A percentile compares a stretch with the other conserved stretches of the same genome.
These are phyloP conservation scores for Oenanthe melanoleuca DNA, from an alignment of 2,113 vertebrate genomes.

Conservation along the genomic window DNA sequence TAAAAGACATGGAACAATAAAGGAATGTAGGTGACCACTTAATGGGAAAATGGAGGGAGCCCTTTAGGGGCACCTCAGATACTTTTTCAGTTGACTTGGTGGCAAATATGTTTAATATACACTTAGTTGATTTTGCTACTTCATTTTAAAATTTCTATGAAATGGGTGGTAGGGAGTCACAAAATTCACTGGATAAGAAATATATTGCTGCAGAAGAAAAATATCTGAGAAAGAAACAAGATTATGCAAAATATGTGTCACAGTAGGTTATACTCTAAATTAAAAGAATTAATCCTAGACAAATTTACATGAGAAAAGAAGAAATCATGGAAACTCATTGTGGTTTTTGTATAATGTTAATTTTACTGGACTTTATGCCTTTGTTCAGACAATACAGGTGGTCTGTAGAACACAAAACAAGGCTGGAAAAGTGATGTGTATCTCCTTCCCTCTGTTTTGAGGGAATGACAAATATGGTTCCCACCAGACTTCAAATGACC, in stretches of 20 bases:
- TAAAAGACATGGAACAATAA: background rate
- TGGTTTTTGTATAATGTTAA: background rate
- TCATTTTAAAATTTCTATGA: background rate
- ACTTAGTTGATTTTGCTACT: background rate
- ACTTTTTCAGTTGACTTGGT: background rate
- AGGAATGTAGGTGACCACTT: background rate
- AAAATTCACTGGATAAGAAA: background rate
- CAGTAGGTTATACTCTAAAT: background rate
- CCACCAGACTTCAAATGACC: background rate
- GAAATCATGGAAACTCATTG: background rate
- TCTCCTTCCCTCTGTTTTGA: background rate
- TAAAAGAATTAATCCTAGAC: conserved; percentile 23
- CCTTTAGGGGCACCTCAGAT: background rate
- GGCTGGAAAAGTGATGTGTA: background rate
- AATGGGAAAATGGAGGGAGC: background rate
- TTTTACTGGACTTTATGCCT: background rate
- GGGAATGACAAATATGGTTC: background rate
- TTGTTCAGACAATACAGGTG: background rate
- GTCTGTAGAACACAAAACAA: conserved; percentile 19
- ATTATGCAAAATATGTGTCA: background rate
- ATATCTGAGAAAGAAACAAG: background rate
- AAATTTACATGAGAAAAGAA: background rate
- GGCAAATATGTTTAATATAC: background rate
- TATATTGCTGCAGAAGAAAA: background rate
- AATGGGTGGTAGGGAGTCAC: background rate